Evolutionary conservation across 2,113 vertebrate species (phyloP).

Genomic region (Cathartes aura): DNA sequence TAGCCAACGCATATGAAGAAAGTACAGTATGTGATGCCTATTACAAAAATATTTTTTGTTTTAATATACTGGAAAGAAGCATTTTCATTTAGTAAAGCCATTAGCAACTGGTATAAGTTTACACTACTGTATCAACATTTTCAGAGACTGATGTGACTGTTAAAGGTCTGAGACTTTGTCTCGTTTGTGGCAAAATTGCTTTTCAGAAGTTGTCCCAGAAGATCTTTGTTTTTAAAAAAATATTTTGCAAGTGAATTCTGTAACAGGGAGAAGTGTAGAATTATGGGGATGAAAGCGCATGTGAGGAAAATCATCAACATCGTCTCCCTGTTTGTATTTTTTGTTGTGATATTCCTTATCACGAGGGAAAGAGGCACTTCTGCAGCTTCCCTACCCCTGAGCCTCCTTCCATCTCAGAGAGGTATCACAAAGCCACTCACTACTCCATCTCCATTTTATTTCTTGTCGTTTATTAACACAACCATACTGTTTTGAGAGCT

Average conservation of each 20-base stretch:
- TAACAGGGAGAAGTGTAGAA: neutral
- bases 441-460: neutral
- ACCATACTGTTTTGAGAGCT: neutral
- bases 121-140: neutral
- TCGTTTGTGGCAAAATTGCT: neutral
- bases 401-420: neutral
- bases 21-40: neutral
- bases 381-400: neutral
- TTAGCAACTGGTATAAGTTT: neutral
- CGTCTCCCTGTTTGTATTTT: neutral
- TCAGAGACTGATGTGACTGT: neutral
- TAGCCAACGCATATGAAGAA: neutral
- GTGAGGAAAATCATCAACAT: neutral
- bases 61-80: neutral
- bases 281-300: neutral
- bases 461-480: neutral
- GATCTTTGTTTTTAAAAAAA: neutral
- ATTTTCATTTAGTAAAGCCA: neutral
- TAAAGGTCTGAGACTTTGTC: neutral
- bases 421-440: neutral
- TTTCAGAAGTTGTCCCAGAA: neutral
- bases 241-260: neutral
- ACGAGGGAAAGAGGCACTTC: neutral
- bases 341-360: neutral
- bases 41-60: neutral